These are phyloP conservation scores for Adela reaumurella DNA, from an alignment of 2,888 invertebrate genomes.

Conservation along the genomic window DNA sequence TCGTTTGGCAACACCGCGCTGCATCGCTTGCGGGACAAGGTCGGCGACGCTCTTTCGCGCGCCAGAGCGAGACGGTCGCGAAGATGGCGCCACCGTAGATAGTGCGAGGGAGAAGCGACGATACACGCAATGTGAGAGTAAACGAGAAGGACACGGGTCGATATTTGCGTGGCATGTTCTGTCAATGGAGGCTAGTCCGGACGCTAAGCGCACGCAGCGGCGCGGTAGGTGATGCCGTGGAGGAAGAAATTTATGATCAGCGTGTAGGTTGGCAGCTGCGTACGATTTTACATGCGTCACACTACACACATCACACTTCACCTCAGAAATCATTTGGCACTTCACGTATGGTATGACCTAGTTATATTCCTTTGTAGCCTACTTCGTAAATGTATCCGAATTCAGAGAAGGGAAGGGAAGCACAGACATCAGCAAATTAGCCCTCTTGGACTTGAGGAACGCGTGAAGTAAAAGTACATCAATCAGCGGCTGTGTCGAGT, in stretches of 20 bases:
- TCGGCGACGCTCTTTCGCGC: background rate
- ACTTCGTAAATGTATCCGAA: too few relatives aligned
- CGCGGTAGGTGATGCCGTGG: too few relatives aligned
- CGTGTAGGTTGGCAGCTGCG: background rate
- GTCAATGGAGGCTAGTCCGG: background rate
- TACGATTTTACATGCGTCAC: too few relatives aligned
- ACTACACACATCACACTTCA: too few relatives aligned
- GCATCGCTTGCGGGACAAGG: background rate
- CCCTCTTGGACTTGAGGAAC: too few relatives aligned
- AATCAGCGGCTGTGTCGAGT: too few relatives aligned
- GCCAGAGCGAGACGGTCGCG: background rate
- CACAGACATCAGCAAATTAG: too few relatives aligned
- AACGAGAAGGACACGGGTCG: background rate
- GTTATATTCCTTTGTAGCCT: too few relatives aligned
- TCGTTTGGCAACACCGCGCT: background rate
- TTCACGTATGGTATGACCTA: too few relatives aligned
- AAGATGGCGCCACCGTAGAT: background rate
- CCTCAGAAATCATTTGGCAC: too few relatives aligned
- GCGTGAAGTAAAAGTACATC: too few relatives aligned
- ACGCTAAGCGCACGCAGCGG: background rate
- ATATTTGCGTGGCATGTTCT: background rate
- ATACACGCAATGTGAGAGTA: background rate
- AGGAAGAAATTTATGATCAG: background rate
- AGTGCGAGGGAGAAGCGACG: background rate
- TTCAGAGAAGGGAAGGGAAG: too few relatives aligned